Evolutionary conservation across 2,888 invertebrate genomes (phyloP).

Genomic region (Dorcus parallelipipedus): DNA sequence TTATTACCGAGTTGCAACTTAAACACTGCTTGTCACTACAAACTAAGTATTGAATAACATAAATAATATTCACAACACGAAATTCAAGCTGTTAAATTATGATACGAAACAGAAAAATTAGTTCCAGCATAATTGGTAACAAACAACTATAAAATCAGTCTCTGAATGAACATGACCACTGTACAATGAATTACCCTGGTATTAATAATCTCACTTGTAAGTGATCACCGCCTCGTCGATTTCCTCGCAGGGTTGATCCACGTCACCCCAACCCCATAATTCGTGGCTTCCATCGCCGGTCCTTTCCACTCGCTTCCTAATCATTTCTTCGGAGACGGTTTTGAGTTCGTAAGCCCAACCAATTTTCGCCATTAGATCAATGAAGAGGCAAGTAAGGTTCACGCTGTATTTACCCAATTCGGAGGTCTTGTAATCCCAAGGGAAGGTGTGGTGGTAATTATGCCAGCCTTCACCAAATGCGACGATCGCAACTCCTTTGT

Average conservation of each 20-base stretch:
- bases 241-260: slow-evolving; percentile 55
- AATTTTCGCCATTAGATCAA: slow-evolving; percentile 76
- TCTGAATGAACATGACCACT: no score
- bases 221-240: slow-evolving; percentile 37
- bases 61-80: no score
- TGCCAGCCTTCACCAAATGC: slow-evolving; percentile 81
- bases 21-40: no score
- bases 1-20: no score
- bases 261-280: slow-evolving; percentile 79
- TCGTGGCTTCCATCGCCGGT: slow-evolving; percentile 74
- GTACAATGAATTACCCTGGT: not conserved
- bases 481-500: slow-evolving; percentile 62
- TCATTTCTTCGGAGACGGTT: slow-evolving; percentile 68
- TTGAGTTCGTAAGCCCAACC: slow-evolving; percentile 89
- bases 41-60: no score
- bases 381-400: slow-evolving; percentile 73
- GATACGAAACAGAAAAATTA: no score
- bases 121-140: no score
- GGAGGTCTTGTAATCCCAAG: slow-evolving; percentile 82
- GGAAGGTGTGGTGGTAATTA: slow-evolving; percentile 84
- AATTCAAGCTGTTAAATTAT: no score
- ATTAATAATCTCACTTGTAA: slow-evolving; percentile 28
- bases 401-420: slow-evolving; percentile 70
- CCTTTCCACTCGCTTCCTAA: slow-evolving; percentile 65
- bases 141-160: no score